Evolutionary conservation across 2,888 invertebrate genomes (phyloP), one percentile per base, ranked within the genome.

Genomic region (Colletes collaris): DNA sequence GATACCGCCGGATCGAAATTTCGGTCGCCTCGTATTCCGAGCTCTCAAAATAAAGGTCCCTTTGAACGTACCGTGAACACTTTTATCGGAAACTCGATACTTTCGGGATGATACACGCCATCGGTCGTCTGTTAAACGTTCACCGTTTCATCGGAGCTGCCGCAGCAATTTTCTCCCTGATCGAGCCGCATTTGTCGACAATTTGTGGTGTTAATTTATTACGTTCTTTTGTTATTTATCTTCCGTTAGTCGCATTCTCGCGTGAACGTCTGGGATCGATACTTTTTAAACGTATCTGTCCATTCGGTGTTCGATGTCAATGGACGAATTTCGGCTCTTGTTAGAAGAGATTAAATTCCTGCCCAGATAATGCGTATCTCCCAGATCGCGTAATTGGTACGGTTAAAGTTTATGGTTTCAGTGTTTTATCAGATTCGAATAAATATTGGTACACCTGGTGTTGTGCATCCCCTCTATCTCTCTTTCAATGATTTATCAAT

Each of bases 401-500:
- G 55, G 66, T 11, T 58, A 37, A 11, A 46, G 56, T 62, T 76
- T 58, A 72, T 46, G 66, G 46, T 11, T 46, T 53, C 68, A 52
- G 6, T 55, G 64, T 77, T 74, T 73, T 68, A 58, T 73, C 68
- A 66, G 67, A 68, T 73, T 73, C 13, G 68, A 68, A 74, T 77
- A 77, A 77, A 73, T 77, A 52, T 53, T 40, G 0, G 63, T 50
- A 60, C 16, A 49, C 55, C 66, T 37, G 27, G 58, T n/a, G 19
- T 37, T 40, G 35, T 13, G 58, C 27, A 1, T 13, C 37, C 19
- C 13, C 27, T 4, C 40, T 0, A 5, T 8, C 44, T 46, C 40
- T 7, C 40, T 40, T 6, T 40, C 40, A 10, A 19, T 50, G 44
- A 78, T 78, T 74, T 78, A 59, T 73, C 49, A 50, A 46, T 2